Conservation (phyloP, 2,113 vertebrate species). For the Equus quagga region DNA sequence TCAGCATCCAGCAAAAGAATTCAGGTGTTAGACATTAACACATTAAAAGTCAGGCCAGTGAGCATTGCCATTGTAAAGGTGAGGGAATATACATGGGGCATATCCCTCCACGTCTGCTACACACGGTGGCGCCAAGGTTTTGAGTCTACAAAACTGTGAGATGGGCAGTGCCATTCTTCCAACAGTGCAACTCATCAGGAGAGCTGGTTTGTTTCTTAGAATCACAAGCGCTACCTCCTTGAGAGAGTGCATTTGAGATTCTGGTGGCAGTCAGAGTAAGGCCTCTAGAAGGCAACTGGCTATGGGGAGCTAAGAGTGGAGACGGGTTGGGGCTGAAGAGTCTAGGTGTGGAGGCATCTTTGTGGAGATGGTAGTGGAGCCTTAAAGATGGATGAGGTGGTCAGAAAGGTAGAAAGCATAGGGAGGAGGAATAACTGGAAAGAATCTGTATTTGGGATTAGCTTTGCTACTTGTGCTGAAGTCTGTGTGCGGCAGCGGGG, state of each 20-base stretch:
- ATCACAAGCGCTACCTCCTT: background rate
- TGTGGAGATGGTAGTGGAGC: background rate
- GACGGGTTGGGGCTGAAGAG: background rate
- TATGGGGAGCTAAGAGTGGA: background rate
- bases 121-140: background rate
- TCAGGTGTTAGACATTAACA: accelerated
- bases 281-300: background rate
- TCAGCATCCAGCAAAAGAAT: background rate
- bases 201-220: background rate
- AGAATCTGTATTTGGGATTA: too few relatives aligned
- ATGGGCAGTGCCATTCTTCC: background rate
- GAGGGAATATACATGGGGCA: accelerated
- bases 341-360: background rate
- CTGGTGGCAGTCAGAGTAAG: background rate
- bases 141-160: background rate
- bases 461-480: background rate
- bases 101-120: background rate
- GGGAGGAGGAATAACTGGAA: background rate
- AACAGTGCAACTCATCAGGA: background rate
- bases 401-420: background rate
- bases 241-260: background rate
- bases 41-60: background rate
- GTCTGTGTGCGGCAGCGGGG: accelerated
- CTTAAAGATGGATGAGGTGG: background rate
- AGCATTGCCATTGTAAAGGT: too few relatives aligned